Evolutionary conservation across 2,113 vertebrate genomes (phyloP), one percentile per base, ranked within the genome.

Genomic region (Athene cunicularia): DNA sequence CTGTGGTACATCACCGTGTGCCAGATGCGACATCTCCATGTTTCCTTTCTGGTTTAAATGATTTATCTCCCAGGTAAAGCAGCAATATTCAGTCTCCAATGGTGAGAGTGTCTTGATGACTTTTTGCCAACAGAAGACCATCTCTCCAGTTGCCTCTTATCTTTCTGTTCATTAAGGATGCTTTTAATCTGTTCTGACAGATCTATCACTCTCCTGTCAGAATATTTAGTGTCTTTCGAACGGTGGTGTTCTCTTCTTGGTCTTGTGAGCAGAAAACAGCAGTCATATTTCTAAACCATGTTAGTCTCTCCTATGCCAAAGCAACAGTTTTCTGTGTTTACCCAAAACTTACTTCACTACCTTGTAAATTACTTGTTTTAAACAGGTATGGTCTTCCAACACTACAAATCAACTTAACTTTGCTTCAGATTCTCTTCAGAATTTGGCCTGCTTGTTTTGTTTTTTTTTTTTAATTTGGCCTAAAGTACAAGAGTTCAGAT

Each of bases 381-480:
- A 74, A 82, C 47, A 91, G 76, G 70, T 63, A 28, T 26, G 37
- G 80, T 55, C 93, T 92, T 94, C 93, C 96, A 95, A 9, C 66
- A 50, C 45, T 55, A 41, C 49, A 49, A 67, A 94, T 88, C 86
- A 88, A 37, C 68, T 71, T 67, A 55, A 75, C 74, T 75, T 81
- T 81, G 76, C 70, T 82, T 68, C 83, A 82, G 90, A 84, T 83
- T 67, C 68, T 95, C n/a, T 9, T 91, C 95, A 96, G 80, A 96
- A 71, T 96, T 96, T 94, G 95, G 94, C 94, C 91, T 75, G 67
- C 28, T 80, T 76, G 94, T 75, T 96, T 75, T 96, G 88, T 93
- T 96, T 98, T 98, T 97, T 91, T n/a, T n/a, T n/a, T n/a, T n/a
- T n/a, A n/a, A 90, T 98, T 98, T 98, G 96, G 96, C 98, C 97